Evolutionary conservation across 2,797 vertebrate genomes (phyloP).

Genomic region (Buceros bicornis): DNA sequence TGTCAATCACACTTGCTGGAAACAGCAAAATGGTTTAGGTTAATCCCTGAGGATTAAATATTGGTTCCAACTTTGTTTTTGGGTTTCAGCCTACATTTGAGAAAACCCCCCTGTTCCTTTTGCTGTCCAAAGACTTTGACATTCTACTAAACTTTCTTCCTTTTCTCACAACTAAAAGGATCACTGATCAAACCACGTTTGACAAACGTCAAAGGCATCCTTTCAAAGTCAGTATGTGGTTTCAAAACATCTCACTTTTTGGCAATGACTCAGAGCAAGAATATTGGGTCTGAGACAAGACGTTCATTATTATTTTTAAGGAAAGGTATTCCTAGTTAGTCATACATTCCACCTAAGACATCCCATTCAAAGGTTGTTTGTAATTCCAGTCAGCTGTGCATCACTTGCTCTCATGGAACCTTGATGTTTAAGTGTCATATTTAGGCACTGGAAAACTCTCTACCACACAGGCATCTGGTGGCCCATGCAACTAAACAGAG

Average conservation of each 20-base stretch:
- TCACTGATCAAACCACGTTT: constrained; percentile 19
- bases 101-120: constrained; percentile 28
- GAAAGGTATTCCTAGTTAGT: constrained; percentile 53
- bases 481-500: neutral
- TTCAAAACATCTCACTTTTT: constrained; percentile 41
- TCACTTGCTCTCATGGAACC: constrained; percentile 18
- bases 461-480: neutral
- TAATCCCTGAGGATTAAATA: constrained; percentile 8
- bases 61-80: constrained; percentile 18
- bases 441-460: constrained; percentile 32
- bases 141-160: constrained; percentile 18
- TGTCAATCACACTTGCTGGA: constrained; percentile 28
- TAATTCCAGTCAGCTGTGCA: neutral
- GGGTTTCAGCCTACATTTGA: neutral
- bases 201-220: constrained; percentile 37
- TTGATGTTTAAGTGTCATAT: neutral
- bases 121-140: neutral
- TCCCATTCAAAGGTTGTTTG: constrained; percentile 14
- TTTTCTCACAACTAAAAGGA: constrained; percentile 3
- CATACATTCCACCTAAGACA: constrained; percentile 23
- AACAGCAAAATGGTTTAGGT: neutral
- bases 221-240: constrained; percentile 7
- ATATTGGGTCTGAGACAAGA: neutral
- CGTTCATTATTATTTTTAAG: constrained; percentile 32
- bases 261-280: constrained; percentile 12